Base-by-base conservation (phyloP, 2,888 invertebrate species). In the Petrolisthes manimaculis region DNA sequence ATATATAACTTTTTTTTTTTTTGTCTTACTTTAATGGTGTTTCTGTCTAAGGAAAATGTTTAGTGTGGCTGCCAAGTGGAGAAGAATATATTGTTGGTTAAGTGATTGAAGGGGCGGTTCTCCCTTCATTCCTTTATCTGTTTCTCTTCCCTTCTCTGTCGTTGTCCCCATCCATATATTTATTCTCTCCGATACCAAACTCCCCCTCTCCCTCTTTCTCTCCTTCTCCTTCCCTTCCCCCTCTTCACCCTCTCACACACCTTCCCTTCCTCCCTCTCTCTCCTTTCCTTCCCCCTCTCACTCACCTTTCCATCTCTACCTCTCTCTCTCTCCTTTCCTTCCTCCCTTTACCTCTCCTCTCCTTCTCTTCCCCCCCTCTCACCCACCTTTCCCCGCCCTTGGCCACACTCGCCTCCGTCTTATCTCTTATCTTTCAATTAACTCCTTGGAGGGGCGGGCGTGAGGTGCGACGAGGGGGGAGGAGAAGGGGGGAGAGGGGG, bases 391-490 rank as follows among this genome's bases (percentile, higher is more conserved):
- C 8, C 54, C 54, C 18, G 8, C 21, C 54, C 74, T n/a, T 9
- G 8, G 74, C 24, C 74, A 8, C 24, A 54, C 53, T 14, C 51
- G n/a, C 53, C 51, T 18, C 55, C 21, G 53, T 5, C 61, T 69
- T 71, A 67, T 69, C 83, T 69, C 83, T 69, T 83, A 24, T 69
- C 67, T 69, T 56, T 56, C 53, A 77, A 84, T 84, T 78, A 78
- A 75, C 75, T 77, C 67, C 77, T 84, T 51, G 71, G 74, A 53
- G 80, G 51, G 80, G 80, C 21, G 79, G 61, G n/a, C 37, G 18
- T 51, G 12, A 12, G 53, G 53, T 24, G 69, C 9, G 69, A 5
- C 51, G 24, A n/a, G 21, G 61, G 14, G 37, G 18, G 53, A 21
- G 24, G n/a, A 6, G n/a, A 6, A 5, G 67, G 77, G 55, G 78